Percentiles rank a stretch among this genome's conserved stretches.
Conservation (phyloP, 1,140 invertebrate species). For the Orussus abietinus region DNA sequence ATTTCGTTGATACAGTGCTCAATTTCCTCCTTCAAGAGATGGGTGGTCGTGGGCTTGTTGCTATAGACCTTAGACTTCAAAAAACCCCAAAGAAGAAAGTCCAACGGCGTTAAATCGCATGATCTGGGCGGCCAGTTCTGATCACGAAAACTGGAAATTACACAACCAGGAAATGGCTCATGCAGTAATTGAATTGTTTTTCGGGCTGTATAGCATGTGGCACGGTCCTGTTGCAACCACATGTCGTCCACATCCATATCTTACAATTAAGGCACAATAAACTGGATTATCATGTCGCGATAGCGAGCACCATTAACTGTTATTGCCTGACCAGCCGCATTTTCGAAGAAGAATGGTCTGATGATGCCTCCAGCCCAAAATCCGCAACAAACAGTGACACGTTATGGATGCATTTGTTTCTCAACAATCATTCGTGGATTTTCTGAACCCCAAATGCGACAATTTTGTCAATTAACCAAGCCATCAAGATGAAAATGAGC, state of each 20-base stretch:
- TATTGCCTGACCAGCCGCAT: constrained; percentile 15
- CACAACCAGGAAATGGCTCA: constrained; percentile 21
- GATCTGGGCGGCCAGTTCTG: constrained; percentile 23
- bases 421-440: constrained; percentile 32
- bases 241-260: constrained; percentile 16
- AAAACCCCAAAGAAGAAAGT: constrained; percentile 21
- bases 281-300: constrained; percentile 19
- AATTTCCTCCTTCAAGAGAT: too few relatives aligned
- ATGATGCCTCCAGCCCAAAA: constrained; percentile 36
- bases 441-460: constrained; percentile 28
- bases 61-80: constrained; percentile 18
- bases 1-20: too few relatives aligned
- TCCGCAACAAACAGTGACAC: constrained; percentile 38
- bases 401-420: constrained; percentile 34
- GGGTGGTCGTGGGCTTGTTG: constrained; percentile 13
- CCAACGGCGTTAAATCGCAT: constrained; percentile 25
- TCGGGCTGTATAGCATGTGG: constrained; percentile 21
- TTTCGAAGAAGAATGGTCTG: constrained; percentile 30
- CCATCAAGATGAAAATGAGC: constrained; percentile 28
- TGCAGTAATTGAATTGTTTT: constrained; percentile 27
- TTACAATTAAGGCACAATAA: constrained; percentile 18
- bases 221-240: constrained; percentile 25
- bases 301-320: constrained; percentile 24
- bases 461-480: constrained; percentile 32
- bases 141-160: constrained; percentile 27